Evolutionary conservation across 2,797 vertebrate species (phyloP), one percentile per base, ranked within the genome.

Genomic region (Threskiornis aethiopicus): DNA sequence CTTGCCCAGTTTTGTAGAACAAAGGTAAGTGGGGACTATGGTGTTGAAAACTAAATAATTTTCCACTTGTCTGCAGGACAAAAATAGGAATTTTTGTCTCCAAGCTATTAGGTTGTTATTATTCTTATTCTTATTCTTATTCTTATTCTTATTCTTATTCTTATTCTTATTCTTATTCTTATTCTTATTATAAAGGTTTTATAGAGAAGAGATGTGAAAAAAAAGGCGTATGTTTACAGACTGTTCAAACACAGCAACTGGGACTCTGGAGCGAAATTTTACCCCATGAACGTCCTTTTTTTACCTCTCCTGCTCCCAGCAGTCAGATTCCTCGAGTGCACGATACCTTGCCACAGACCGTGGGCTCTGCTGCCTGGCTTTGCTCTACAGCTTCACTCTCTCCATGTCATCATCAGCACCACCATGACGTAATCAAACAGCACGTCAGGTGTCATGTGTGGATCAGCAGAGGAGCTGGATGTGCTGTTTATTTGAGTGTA

Each of bases 311-410:
- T 78, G 20, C 24, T 73, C 37, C 59, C 18, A 6, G 13, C 28
- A 70, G 35, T 66, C 73, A 28, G 59, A 72, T 54, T 72, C 69
- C 65, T 67, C 1, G 1, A 80, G 31, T 14, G 24, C 41, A 44
- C 0, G 1, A 12, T 24, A 66, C n/a, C 26, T 55, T 47, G 31
- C 49, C 37, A 69, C 28, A 55, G 49, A 29, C 15, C 1, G 0
- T 8, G 5, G 12, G 16, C 14, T 84, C 55, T 70, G 26, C 64
- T 61, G 39, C 39, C 47, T 62, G 55, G 28, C 13, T 47, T 47
- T 47, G 26, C 26, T 65, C 26, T 66, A 22, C 44, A 35, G 15
- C 22, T 83, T 72, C 5, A 1, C 29, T 88, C 41, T 67, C 25
- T 25, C 13, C 10, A 13, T n/a, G 19, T 41, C 51, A 35, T 41